Evolutionary conservation across 2,797 vertebrate genomes (phyloP), one percentile per base, ranked within the genome.

Genomic region (Chelidonichthys spinosus): DNA sequence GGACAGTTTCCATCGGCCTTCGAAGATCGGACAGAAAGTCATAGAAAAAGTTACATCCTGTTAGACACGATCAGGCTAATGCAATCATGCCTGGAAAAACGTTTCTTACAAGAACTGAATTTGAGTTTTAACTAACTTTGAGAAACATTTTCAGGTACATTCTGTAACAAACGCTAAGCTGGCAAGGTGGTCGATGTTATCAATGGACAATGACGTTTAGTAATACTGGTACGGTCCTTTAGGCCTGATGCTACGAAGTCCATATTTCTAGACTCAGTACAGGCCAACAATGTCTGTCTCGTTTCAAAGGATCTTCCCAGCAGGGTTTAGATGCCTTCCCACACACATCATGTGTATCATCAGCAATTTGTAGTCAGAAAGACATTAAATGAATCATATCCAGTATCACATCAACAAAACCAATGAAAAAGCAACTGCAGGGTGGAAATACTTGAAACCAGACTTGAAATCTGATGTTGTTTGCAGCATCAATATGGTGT

Each of bases 251-350:
- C 33, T 69, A 32, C 0, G 3, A 66, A 39, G 69, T 59, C 40
- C 25, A 37, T n/a, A 17, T 32, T 63, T 60, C 55, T 11, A 25
- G 18, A 81, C 32, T 47, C 0, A 77, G 37, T 53, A 42, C 33
- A 15, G 37, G 6, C 14, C 39, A 64, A 58, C 15, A 46, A 5
- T 11, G 35, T 13, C 15, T 1, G 11, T 54, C 17, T 18, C 14
- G 62, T 63, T 54, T 64, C 42, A 35, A 49, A 56, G 11, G 11
- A 46, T n/a, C 5, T 72, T 67, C 18, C 32, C 39, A 52, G 37
- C 17, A 4, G 4, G 25, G n/a, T 11, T 53, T n/a, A 58, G 10
- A 47, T 58, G n/a, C 10, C 3, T 9, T 10, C 15, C 7, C 32
- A 18, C 33, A 10, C 1, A 53, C 40, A 11, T 33, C 42, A 36